Evolutionary conservation across 2,797 vertebrate species (phyloP).

Genomic region (Setipinna tenuifilis): DNA sequence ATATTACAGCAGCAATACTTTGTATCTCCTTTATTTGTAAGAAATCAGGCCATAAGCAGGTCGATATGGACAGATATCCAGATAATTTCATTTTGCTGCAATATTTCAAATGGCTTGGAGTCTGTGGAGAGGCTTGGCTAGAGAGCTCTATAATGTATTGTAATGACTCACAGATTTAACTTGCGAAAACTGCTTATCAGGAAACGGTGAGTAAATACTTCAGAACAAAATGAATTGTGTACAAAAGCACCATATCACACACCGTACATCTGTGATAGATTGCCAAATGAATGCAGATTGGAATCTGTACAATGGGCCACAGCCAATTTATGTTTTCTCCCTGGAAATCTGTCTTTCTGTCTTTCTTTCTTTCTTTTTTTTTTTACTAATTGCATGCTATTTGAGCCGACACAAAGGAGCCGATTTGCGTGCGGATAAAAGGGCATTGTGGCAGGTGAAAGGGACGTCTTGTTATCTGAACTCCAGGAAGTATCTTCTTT

Average conservation of each 20-base stretch:
- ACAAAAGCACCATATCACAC: neutral
- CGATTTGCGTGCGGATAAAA: neutral
- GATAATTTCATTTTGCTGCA: neutral
- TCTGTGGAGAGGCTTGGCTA: neutral
- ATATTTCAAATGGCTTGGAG: neutral
- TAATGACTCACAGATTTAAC: neutral
- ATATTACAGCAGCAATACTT: neutral
- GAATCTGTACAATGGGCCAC: neutral
- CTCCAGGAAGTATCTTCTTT: neutral
- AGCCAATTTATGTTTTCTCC: neutral
- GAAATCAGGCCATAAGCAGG: neutral
- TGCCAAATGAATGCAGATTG: neutral
- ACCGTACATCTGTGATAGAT: neutral
- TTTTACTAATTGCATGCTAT: neutral
- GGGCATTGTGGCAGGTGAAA: neutral
- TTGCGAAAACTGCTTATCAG: neutral
- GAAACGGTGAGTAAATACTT: neutral
- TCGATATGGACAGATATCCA: neutral
- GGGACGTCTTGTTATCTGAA: neutral
- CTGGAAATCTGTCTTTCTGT: neutral
- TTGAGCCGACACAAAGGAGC: neutral
- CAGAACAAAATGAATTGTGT: neutral
- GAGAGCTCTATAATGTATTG: neutral
- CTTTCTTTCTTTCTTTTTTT: neutral
- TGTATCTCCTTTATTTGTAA: neutral